Conservation (phyloP, 2,113 vertebrate species). For the Psettodes erumei region DNA sequence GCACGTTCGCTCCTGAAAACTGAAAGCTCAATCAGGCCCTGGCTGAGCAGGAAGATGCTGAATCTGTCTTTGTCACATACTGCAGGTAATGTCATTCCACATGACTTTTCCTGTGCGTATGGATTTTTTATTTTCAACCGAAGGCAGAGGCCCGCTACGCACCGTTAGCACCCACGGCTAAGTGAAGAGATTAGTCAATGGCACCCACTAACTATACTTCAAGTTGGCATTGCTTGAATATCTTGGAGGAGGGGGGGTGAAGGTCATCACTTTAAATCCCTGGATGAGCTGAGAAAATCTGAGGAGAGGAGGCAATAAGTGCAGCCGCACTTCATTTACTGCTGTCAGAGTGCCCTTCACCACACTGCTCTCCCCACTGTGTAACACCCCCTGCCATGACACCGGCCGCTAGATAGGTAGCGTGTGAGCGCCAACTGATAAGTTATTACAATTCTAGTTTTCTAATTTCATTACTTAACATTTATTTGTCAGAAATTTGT, state of each 20-base stretch:
- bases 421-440: background rate
- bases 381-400: background rate
- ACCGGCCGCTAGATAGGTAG: too few species aligned
- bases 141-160: background rate
- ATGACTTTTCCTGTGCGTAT: background rate
- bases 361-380: slow-evolving; percentile 11
- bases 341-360: slow-evolving; percentile 35
- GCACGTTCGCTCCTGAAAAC: slow-evolving; percentile 25
- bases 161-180: slow-evolving; percentile 11
- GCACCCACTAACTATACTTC: background rate
- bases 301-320: slow-evolving; percentile 18
- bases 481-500: too few species aligned
- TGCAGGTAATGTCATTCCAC: background rate
- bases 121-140: background rate
- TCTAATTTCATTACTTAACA: too few species aligned
- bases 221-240: slow-evolving; percentile 2
- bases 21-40: slow-evolving; percentile 11
- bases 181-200: slow-evolving; percentile 18
- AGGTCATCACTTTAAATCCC: slow-evolving; percentile 50
- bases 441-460: background rate
- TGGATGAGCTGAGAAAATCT: slow-evolving; percentile 37
- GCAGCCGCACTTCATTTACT: slow-evolving; percentile 19
- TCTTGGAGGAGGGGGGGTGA: slow-evolving; percentile 15
- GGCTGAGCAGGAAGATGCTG: background rate
- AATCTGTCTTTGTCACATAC: slow-evolving; percentile 1